phyloP scores from a whole-genome alignment of 2,797 vertebrate genomes.

The Scleropages formosus region DNA sequence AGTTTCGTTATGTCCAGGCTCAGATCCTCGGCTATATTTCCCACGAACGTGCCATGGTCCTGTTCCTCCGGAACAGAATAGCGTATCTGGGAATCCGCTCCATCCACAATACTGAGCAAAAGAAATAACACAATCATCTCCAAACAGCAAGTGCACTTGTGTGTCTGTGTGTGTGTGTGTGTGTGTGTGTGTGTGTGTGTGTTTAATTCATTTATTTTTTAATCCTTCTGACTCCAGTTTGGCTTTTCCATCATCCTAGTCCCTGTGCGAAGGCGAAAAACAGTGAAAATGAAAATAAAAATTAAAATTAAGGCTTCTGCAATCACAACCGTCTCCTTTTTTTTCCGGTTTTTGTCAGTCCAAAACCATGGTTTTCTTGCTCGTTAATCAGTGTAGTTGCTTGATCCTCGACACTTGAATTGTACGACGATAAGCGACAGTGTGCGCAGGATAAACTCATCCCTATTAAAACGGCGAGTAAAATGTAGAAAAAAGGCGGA shows the following conservation, averaged over 20 bases:
- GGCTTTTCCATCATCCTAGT: constrained; percentile 53
- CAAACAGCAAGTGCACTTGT: constrained; percentile 68
- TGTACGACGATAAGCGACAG: constrained; percentile 36
- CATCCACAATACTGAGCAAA: constrained; percentile 79
- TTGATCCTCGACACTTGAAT: constrained; percentile 33
- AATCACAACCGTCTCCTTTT: constrained; percentile 38
- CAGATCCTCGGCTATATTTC: constrained; percentile 96
- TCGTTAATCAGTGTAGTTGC: constrained; percentile 36
- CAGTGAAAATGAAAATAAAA: background rate
- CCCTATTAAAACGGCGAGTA: constrained; percentile 45
- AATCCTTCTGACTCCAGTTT: constrained; percentile 45
- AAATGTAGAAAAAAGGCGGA: constrained; percentile 28
- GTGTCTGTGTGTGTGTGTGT: no score
- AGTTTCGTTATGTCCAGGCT: constrained; percentile 97
- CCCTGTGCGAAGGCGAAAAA: constrained; percentile 49
- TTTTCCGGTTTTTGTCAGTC: constrained; percentile 41
- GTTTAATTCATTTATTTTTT: no score
- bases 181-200: no score
- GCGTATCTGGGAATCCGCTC: constrained; percentile 84
- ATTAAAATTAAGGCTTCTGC: constrained; percentile 36
- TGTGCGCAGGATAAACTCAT: constrained; percentile 50
- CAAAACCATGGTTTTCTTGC: constrained; percentile 42
- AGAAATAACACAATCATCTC: constrained; percentile 86
- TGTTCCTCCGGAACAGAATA: constrained; percentile 96
- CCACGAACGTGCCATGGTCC: constrained; percentile 93